phyloP scores from a whole-genome alignment of 2,797 vertebrate species.

The Adelosebastes latens region DNA sequence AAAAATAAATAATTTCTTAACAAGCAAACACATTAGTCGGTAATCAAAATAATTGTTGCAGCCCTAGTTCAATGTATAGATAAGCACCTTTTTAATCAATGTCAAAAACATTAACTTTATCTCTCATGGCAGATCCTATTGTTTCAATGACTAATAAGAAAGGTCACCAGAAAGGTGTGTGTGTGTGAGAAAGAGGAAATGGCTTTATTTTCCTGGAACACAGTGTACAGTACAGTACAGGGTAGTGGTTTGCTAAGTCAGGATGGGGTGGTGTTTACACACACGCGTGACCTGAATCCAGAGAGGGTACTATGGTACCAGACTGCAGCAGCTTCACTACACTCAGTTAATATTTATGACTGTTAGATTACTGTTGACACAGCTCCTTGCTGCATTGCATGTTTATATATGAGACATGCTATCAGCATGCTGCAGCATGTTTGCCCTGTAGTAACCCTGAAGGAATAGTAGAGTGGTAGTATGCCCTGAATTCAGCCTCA shows the following conservation, averaged over 20 bases:
- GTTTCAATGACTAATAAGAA: background rate
- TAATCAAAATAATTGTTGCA: background rate
- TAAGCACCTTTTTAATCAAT: background rate
- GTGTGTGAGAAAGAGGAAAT: background rate
- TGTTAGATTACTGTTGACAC: background rate
- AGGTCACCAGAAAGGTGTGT: background rate
- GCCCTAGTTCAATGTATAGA: background rate
- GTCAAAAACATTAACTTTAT: background rate
- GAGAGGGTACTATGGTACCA: background rate
- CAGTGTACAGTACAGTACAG: conserved; percentile 3
- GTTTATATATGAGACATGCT: conserved; percentile 8
- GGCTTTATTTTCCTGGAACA: conserved; percentile 42
- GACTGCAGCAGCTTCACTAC: background rate
- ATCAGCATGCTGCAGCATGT: background rate
- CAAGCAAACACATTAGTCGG: background rate
- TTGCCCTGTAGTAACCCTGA: conserved; percentile 54
- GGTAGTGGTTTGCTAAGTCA: background rate
- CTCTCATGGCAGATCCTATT: background rate
- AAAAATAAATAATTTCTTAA: no score
- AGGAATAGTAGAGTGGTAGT: accelerated
- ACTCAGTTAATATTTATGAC: conserved; percentile 5
- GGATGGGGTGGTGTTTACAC: conserved; percentile 15
- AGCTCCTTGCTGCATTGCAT: background rate
- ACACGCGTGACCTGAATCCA: conserved; percentile 15
- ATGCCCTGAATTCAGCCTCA: background rate